Percentiles rank a stretch among this genome's conserved stretches.
Evolutionary conservation across 2,888 invertebrate species (phyloP).

Genomic region (Ormyrus pomaceus): DNA sequence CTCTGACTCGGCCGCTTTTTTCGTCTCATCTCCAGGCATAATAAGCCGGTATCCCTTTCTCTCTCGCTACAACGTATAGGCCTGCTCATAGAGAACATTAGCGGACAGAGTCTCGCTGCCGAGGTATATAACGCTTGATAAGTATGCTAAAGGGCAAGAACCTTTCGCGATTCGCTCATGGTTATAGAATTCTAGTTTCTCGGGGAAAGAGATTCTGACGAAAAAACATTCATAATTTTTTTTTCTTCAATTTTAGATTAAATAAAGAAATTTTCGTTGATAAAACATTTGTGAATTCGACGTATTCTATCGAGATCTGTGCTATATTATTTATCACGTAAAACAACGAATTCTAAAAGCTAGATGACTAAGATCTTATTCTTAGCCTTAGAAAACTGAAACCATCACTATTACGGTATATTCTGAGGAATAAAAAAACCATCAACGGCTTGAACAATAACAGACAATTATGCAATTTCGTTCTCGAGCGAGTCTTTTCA

Average conservation of each 20-base stretch:
- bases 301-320: too few species aligned
- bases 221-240: too few species aligned
- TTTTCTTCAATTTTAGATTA: neutral
- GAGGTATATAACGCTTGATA: neutral
- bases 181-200: neutral
- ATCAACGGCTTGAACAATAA: too few species aligned
- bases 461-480: slow-evolving; percentile 32
- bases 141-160: slow-evolving; percentile 49
- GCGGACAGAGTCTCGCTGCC: neutral
- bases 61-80: neutral
- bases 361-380: too few species aligned
- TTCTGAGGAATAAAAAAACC: neutral
- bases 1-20: neutral
- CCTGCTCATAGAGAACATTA: slow-evolving; percentile 4
- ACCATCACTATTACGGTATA: neutral
- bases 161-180: neutral
- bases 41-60: neutral
- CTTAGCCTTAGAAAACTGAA: neutral
- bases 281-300: too few species aligned
- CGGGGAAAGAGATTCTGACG: too few species aligned
- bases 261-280: neutral
- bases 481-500: neutral
- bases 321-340: too few species aligned
- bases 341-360: too few species aligned
- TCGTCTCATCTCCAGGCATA: neutral